A percentile compares a stretch with the other conserved stretches of the same genome.
phyloP scores from a whole-genome alignment of 1,140 invertebrate species.

The Triops longicaudatus region DNA sequence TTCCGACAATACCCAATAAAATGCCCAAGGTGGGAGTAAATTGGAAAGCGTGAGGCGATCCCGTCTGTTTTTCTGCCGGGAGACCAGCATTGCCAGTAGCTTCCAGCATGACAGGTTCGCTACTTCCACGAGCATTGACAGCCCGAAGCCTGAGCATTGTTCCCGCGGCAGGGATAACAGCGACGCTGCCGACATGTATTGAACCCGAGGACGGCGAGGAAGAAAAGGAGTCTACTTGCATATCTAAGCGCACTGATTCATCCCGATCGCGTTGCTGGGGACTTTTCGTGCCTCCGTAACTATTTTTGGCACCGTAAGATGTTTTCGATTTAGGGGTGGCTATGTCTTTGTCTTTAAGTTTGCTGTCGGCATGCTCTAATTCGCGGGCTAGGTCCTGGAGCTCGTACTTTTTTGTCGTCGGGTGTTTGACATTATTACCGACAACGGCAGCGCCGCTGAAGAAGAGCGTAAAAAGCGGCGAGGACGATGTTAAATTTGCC shows the following conservation, averaged over 20 bases:
- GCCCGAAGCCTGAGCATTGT: constrained; percentile 56
- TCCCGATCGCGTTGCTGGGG: constrained; percentile 20
- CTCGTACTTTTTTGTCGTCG: constrained; percentile 18
- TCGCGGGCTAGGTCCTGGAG: constrained; percentile 17
- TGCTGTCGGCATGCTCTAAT: constrained; percentile 6
- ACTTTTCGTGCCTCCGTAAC: neutral
- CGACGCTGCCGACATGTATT: constrained; percentile 22
- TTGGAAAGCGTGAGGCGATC: constrained; percentile 45
- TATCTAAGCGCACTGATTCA: neutral
- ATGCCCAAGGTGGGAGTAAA: constrained; percentile 65
- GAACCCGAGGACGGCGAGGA: constrained; percentile 27
- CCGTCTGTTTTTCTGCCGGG: constrained; percentile 25
- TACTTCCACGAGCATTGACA: constrained; percentile 68
- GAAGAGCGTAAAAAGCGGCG: constrained; percentile 26
- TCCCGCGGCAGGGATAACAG: constrained; percentile 27
- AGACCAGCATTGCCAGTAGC: constrained; percentile 18
- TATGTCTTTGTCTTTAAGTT: neutral
- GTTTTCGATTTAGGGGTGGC: constrained; percentile 24
- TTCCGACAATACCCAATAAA: constrained; percentile 59
- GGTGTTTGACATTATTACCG: neutral
- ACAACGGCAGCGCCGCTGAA: constrained; percentile 33
- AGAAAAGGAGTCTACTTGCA: neutral
- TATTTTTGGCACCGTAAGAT: neutral
- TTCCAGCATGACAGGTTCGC: constrained; percentile 55
- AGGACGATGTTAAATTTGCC: constrained; percentile 35